phyloP scores from a whole-genome alignment of 2,888 invertebrate species.

The Oxyteleia sp. region DNA sequence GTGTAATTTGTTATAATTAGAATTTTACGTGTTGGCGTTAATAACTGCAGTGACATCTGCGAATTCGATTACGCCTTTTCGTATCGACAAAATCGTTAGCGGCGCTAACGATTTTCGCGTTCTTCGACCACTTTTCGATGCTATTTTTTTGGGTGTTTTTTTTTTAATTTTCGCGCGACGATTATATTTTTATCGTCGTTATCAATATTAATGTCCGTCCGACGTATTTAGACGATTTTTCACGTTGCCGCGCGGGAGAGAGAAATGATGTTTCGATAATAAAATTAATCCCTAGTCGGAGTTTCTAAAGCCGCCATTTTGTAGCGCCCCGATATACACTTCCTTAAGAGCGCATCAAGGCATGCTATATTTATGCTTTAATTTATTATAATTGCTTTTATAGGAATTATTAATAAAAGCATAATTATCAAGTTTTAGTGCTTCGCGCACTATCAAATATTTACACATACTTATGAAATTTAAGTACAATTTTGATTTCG shows the following conservation, averaged over 20 bases:
- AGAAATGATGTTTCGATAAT: constrained; percentile 60
- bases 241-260: constrained; percentile 41
- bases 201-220: constrained; percentile 59
- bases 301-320: constrained; percentile 68
- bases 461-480: constrained; percentile 48
- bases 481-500: constrained; percentile 31
- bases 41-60: constrained; percentile 25
- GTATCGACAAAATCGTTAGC: too few relatives aligned
- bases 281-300: constrained; percentile 66
- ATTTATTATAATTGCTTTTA: constrained; percentile 69
- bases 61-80: constrained; percentile 39
- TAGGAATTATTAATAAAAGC: constrained; percentile 67
- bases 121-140: too few relatives aligned
- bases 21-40: constrained; percentile 20
- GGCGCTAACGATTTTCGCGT: too few relatives aligned
- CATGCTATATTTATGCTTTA: constrained; percentile 57
- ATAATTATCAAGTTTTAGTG: constrained; percentile 61
- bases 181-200: constrained; percentile 47
- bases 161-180: not conserved
- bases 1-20: constrained; percentile 52
- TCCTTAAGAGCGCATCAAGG: constrained; percentile 51
- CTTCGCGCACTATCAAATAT: constrained; percentile 48
- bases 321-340: constrained; percentile 39
- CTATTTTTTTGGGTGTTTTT: too few relatives aligned
- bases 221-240: constrained; percentile 60